Evolutionary conservation across 2,888 invertebrate genomes (phyloP).

Genomic region (Oxystoma pomonae): DNA sequence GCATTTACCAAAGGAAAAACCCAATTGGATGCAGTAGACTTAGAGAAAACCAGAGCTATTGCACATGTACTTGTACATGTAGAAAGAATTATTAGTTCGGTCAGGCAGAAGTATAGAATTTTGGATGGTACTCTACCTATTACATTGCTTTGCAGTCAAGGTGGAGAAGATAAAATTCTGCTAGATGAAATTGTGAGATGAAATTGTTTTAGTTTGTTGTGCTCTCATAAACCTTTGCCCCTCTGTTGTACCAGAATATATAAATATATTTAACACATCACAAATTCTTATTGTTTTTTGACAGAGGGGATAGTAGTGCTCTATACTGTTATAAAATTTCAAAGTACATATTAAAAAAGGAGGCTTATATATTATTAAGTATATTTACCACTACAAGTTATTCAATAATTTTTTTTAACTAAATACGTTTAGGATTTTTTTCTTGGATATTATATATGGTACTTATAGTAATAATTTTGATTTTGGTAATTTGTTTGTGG

Average conservation of each 20-base stretch:
- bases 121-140: conserved; percentile 10
- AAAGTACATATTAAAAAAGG: too few species aligned
- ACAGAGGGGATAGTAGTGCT: too few species aligned
- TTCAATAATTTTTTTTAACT: too few species aligned
- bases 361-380: too few species aligned
- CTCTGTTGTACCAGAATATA: conserved; percentile 10
- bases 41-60: conserved; percentile 24
- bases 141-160: conserved; percentile 8
- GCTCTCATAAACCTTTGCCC: conserved; percentile 17
- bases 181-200: too few species aligned
- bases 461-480: too few species aligned
- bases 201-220: conserved; percentile 22
- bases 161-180: neutral
- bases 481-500: too few species aligned
- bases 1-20: conserved; percentile 27
- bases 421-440: too few species aligned
- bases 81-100: conserved; percentile 20
- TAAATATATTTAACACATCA: neutral
- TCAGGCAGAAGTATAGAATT: conserved; percentile 17
- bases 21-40: conserved; percentile 25
- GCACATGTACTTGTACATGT: conserved; percentile 27
- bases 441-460: too few species aligned
- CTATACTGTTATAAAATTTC: too few species aligned
- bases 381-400: too few species aligned
- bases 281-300: too few species aligned